Conservation (phyloP, 1,140 invertebrate species). For the Apis mellifera region Amel_HAv3.1 CM009931.2:25919501-25920000, state of each 20-base stretch:
- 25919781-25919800: conserved; percentile 88
- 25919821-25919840: conserved; percentile 89
- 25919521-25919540: conserved; percentile 70
- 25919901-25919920: conserved; percentile 82
- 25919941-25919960: conserved; percentile 82
- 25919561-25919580: conserved; percentile 40
- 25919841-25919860: conserved; percentile 86
- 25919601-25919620: conserved; percentile 44
- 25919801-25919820: conserved; percentile 89
- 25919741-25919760: conserved; percentile 79
- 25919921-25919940: conserved; percentile 82
- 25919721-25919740: conserved; percentile 83
- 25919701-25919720: conserved; percentile 75
- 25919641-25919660: conserved; percentile 69
- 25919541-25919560: conserved; percentile 56
- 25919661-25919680: conserved; percentile 75
- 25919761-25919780: conserved; percentile 83
- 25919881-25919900: conserved; percentile 88
- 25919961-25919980: conserved; percentile 85
- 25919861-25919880: conserved; percentile 92
- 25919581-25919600: conserved; percentile 17
- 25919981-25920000: conserved; percentile 84
- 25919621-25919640: conserved; percentile 65
- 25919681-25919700: conserved; percentile 55
- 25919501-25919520: conserved; percentile 73